A percentile compares a stretch with the other conserved stretches of the same genome.
Conservation (phyloP, 2,113 vertebrate genomes). For the Carassius gibelio region DNA sequence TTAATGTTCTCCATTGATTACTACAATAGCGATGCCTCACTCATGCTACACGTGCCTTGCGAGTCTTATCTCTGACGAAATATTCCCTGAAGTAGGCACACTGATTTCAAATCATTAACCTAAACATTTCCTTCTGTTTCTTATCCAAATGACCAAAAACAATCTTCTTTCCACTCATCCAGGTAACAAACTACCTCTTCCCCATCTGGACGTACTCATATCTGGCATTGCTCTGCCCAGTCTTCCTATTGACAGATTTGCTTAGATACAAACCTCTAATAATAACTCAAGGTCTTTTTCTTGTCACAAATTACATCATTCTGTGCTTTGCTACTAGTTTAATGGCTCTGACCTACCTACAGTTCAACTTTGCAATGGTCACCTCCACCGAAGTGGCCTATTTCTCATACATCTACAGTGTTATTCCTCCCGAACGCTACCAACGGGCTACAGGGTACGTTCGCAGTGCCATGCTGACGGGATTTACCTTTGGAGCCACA, state of each 20-base stretch:
- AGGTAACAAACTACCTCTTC: constrained; percentile 75
- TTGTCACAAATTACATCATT: constrained; percentile 70
- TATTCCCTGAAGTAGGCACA: neutral
- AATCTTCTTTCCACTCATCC: neutral
- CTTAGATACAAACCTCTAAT: constrained; percentile 75
- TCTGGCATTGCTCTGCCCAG: constrained; percentile 69
- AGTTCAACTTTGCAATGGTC: constrained; percentile 71
- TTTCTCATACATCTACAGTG: constrained; percentile 77
- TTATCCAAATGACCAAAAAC: neutral
- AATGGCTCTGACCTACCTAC: constrained; percentile 67
- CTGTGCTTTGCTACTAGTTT: constrained; percentile 71
- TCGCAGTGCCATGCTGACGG: constrained; percentile 70
- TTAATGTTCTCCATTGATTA: neutral
- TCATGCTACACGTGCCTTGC: neutral
- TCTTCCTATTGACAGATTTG: constrained; percentile 75
- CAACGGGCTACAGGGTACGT: constrained; percentile 74
- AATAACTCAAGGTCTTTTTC: constrained; percentile 68
- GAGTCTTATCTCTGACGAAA: neutral
- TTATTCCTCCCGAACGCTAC: constrained; percentile 69
- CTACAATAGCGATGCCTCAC: neutral
- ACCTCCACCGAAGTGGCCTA: constrained; percentile 76
- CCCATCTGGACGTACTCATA: constrained; percentile 80
- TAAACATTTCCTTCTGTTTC: neutral
- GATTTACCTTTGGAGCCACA: constrained; percentile 70
- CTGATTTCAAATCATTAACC: constrained; percentile 14